Evolutionary conservation across 2,888 invertebrate species (phyloP).

Genomic region (Dorcus hopei): DNA sequence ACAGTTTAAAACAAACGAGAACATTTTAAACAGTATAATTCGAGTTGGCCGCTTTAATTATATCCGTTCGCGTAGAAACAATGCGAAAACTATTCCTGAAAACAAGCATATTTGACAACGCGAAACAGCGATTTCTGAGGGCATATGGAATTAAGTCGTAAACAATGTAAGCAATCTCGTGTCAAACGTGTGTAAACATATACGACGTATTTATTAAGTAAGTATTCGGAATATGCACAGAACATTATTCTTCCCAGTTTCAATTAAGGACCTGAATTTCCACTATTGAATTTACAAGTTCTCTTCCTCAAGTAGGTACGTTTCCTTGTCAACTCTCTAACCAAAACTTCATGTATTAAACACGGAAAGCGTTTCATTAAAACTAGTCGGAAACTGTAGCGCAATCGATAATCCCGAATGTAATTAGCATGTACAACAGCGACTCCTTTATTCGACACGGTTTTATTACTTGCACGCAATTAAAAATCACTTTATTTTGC

Average conservation of each 20-base stretch:
- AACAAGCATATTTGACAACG: too few species aligned
- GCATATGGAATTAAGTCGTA: too few species aligned
- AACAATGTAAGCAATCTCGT: too few species aligned
- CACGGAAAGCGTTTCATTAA: slow-evolving; percentile 19
- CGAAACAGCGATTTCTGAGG: too few species aligned
- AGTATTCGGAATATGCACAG: not conserved
- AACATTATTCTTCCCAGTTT: slow-evolving; percentile 7
- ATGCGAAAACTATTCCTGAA: too few species aligned
- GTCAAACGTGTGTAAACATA: not conserved
- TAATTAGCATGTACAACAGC: not conserved
- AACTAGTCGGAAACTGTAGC: slow-evolving; percentile 12
- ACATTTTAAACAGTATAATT: too few species aligned
- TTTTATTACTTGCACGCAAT: too few species aligned
- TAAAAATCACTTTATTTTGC: too few species aligned
- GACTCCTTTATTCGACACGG: not conserved
- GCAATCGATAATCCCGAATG: not conserved
- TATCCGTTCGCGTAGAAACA: too few species aligned
- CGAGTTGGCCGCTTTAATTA: too few species aligned
- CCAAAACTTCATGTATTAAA: slow-evolving; percentile 16
- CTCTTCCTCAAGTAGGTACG: slow-evolving; percentile 8
- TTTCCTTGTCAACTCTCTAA: slow-evolving; percentile 13
- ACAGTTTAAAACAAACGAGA: too few species aligned
- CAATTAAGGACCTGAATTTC: slow-evolving; percentile 12
- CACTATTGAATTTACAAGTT: slow-evolving; percentile 4
- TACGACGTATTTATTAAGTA: not conserved